Conservation (phyloP, 2,113 vertebrate genomes). For the Archocentrus centrarchus region DNA sequence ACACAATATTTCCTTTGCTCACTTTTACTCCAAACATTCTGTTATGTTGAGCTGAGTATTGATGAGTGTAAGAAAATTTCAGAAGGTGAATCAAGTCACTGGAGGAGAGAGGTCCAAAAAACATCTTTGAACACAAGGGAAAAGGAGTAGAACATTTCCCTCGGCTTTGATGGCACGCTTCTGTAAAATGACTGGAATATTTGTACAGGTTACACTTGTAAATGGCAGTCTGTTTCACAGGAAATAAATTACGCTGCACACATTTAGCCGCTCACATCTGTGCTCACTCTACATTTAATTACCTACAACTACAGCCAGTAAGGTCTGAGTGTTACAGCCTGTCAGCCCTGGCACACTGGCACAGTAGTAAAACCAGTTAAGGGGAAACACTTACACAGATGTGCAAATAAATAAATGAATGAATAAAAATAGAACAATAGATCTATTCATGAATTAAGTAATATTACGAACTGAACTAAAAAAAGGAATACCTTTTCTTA, state of each 20-base stretch:
- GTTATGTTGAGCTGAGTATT: neutral
- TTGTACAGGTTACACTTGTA: constrained; percentile 63
- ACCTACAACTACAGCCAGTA: constrained; percentile 15
- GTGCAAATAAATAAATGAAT: neutral
- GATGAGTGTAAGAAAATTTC: neutral
- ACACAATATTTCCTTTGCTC: constrained; percentile 16
- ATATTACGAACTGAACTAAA: neutral
- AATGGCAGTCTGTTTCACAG: constrained; percentile 67
- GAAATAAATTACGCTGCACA: constrained; percentile 64
- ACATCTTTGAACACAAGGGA: constrained; percentile 13
- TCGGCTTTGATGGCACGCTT: constrained; percentile 47
- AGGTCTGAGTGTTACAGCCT: constrained; percentile 31
- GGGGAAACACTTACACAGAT: neutral
- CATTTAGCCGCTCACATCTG: constrained; percentile 54
- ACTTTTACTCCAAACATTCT: neutral
- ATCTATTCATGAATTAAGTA: neutral
- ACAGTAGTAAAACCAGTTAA: neutral
- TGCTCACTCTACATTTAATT: constrained; percentile 51
- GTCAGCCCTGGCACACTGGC: constrained; percentile 9
- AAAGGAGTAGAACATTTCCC: constrained; percentile 27
- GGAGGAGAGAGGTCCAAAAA: neutral
- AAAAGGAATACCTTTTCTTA: neutral
- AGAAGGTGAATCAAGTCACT: neutral
- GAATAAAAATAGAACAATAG: neutral
- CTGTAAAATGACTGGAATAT: constrained; percentile 36